Base-by-base conservation (phyloP, 2,797 vertebrate species). In the Podargus strigoides region DNA sequence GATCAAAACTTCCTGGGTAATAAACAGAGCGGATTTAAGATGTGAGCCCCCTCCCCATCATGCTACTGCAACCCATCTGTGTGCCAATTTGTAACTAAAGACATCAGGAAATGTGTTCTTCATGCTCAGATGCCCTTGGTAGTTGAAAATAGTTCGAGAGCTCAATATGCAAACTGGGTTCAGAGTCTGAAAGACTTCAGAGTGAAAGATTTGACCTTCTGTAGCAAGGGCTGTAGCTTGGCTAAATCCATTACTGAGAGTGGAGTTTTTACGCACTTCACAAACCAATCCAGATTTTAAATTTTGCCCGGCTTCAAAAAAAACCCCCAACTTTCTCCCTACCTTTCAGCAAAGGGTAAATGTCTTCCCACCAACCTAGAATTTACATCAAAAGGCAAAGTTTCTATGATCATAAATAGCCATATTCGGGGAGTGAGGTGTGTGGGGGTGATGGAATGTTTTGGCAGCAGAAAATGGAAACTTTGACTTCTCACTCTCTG, bases 31-130 rank as follows among this genome's bases (percentile, higher is more conserved):
- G 37, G 96, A 97, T 97, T 97, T 96, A 96, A 97, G 97, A 97
- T 90, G 63, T 90, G 82, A 55, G 74, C 73, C 88, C 91, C 88
- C 95, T 95, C 90, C 94, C 83, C 87, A 62, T 86, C 62, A 64
- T 62, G 76, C 87, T 93, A 94, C 94, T 62, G 87, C 87, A 97
- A 81, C 96, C 96, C 96, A 97, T 97, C 96, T 97, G 92, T 94
- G 95, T 97, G 93, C 97, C 98, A 98, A 97, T 98, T 98, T 98
- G 97, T 96, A 96, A 97, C 97, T 97, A 95, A 97, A 98, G 97
- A 96, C 97, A 96, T 97, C 83, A 94, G 97, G 96, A 97, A 97
- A 96, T 93, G 94, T 97, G 97, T 94, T 98, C 97, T 98, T 98
- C 97, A 98, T 96, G 97, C 98, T 97, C 90, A 98, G 60, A 85